Evolutionary conservation across 2,113 vertebrate species (phyloP), one percentile per base, ranked within the genome.

Genomic region (Anoura caudifer): DNA sequence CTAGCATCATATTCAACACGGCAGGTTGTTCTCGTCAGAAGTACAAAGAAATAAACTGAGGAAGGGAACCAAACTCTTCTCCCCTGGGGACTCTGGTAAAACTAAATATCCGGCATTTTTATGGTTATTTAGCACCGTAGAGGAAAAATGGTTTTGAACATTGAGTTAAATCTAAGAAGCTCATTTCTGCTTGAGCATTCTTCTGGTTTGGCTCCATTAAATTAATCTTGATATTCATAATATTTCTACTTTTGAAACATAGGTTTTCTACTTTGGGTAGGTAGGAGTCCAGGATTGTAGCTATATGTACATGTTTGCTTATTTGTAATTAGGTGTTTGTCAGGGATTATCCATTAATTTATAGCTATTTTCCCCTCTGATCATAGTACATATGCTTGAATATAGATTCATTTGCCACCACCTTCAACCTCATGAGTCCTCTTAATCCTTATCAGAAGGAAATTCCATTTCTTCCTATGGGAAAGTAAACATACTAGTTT

Each of bases 381-480:
- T 90, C 52, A 41, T 67, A 69, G 38, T 65, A 47, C n/a, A 15
- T 90, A 15, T 73, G 24, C 28, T 83, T 90, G 33, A 26, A 31
- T 84, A 7, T 93, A 56, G 54, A n/a, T 19, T 87, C 76, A 76
- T 61, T 85, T 82, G 45, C 65, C 16, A n/a, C 69, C 8, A 54
- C 20, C 22, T 69, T 52, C 7, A 65, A 41, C 28, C 11, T 56
- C 43, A 33, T 80, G 28, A 93, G 9, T 81, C 52, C 41, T 92
- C 28, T 72, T 95, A 70, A 90, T 93, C 33, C 65, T 93, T 75
- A 91, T 59, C 61, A 75, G 92, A 85, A 96, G 69, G 67, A 81
- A 94, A 86, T 82, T 88, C 82, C 47, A 38, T 91, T 80, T 96
- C 63, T 93, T 96, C 14, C 54, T 38, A 3, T 2, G 16, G 72